Evolutionary conservation across 2,113 vertebrate species (phyloP), one percentile per base, ranked within the genome.

Genomic region (Chiloscyllium plagiosum): DNA sequence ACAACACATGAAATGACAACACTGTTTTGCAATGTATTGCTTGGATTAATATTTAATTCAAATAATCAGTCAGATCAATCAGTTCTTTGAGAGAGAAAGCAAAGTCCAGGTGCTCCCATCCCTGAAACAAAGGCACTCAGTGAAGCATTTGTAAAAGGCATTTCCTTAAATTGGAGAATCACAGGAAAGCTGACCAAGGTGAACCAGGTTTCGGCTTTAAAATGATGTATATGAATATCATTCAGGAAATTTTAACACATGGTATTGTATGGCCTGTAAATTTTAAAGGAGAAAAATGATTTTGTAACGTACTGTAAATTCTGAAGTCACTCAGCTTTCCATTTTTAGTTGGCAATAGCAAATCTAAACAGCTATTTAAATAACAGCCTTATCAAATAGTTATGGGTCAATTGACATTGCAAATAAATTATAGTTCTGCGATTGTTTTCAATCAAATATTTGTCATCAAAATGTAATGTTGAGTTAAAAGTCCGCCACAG

Each of bases 41-140:
- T 26, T 26, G 1, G 50, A 90, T 90, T 90, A 90, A 90, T 90
- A 90, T 65, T 90, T 90, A 90, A 90, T 90, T 90, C 22, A 52
- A 90, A 90, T 65, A 61, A 90, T 90, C 87, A 90, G 33, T 61
- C 87, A 90, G 52, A 90, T 26, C 61, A 52, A 90, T 61, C 8
- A 61, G 10, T 61, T 61, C 87, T 61, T 90, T 52, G 87, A 90
- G 52, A n/a, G 4, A 56, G 33, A 90, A 5, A 8, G 20, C 47
- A 42, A 87, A 76, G 12, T 90, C 29, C 87, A 90, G 26, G 26
- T 20, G 3, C 29, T 61, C 29, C 50, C 87, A 61, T 24, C 26
- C 29, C 52, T 4, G 17, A 90, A 90, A 26, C 13, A 61, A 33
- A 61, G 87, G 13, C 26, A 33, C 50, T 20, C 50, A 90, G 33